Conservation (phyloP, 2,797 vertebrate species). For the Otus scops region DNA sequence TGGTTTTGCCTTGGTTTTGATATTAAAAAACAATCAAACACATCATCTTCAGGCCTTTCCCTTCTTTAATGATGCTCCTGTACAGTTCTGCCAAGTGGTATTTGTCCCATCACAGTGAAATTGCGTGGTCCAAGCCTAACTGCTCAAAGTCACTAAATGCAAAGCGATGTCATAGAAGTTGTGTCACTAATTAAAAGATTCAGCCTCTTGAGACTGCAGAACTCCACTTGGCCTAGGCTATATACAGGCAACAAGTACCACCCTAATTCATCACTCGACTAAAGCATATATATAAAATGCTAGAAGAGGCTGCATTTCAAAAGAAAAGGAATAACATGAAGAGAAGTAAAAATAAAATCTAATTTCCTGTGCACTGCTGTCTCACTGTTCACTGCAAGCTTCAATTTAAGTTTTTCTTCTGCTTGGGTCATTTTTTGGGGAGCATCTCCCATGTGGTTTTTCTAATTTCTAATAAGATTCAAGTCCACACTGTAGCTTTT, state of each 20-base stretch:
- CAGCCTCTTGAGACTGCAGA: background rate
- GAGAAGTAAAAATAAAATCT: background rate
- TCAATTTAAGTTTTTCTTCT: background rate
- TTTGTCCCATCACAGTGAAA: background rate
- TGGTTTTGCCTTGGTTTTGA: background rate
- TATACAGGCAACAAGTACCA: background rate
- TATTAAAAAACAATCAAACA: background rate
- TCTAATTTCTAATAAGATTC: background rate
- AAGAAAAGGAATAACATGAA: background rate
- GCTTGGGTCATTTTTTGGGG: background rate
- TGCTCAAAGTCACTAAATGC: background rate
- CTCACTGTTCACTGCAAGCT: background rate
- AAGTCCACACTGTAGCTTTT: background rate
- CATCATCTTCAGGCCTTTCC: background rate
- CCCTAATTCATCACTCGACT: background rate
- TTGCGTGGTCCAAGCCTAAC: background rate
- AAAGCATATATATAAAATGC: background rate
- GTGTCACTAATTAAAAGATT: background rate
- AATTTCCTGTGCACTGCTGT: background rate
- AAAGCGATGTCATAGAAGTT: background rate
- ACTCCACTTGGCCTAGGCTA: background rate
- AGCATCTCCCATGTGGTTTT: background rate
- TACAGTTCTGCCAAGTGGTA: background rate
- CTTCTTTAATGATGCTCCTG: background rate
- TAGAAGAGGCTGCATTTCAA: background rate